Percentiles rank a stretch among this genome's conserved stretches.
These are phyloP conservation scores for Poecile montanus DNA, from an alignment of 2,797 vertebrate genomes.

Conservation along the genomic window DNA sequence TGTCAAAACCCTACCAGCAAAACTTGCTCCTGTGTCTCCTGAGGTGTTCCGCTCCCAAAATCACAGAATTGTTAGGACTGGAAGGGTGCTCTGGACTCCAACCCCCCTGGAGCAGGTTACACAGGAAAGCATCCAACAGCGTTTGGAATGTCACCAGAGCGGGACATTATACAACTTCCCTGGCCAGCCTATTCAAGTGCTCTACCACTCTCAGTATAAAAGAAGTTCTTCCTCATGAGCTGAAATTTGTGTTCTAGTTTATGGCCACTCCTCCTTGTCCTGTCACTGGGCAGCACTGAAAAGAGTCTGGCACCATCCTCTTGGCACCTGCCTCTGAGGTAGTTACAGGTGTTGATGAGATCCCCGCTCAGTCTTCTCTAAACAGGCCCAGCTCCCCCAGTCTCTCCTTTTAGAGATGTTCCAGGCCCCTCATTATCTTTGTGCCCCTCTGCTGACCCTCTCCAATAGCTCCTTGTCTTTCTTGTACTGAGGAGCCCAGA, in stretches of 20 bases:
- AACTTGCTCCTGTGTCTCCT: not conserved
- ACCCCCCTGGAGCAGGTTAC: not conserved
- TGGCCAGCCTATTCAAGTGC: not conserved
- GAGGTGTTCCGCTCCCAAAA: not conserved
- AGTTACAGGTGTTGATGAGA: not conserved
- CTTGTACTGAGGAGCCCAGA: not conserved
- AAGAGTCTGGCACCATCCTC: not conserved
- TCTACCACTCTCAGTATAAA: not conserved
- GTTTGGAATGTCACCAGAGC: not conserved
- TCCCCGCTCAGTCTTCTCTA: not conserved
- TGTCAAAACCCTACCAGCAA: fast-evolving
- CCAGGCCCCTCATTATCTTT: not conserved
- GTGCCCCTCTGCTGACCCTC: not conserved
- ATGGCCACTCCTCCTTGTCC: not conserved
- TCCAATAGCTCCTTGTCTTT: too few relatives aligned
- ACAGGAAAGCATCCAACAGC: fast-evolving
- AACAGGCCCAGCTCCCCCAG: not conserved
- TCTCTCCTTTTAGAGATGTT: not conserved
- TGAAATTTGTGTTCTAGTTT: not conserved
- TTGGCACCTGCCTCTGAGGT: not conserved
- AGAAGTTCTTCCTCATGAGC: not conserved
- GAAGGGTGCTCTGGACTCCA: not conserved
- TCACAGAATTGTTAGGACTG: not conserved
- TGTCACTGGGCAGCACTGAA: not conserved
- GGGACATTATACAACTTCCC: not conserved